Percentiles rank a stretch among this genome's conserved stretches.
Evolutionary conservation across 2,888 invertebrate genomes (phyloP).

Genomic region (Tenthredo livida): DNA sequence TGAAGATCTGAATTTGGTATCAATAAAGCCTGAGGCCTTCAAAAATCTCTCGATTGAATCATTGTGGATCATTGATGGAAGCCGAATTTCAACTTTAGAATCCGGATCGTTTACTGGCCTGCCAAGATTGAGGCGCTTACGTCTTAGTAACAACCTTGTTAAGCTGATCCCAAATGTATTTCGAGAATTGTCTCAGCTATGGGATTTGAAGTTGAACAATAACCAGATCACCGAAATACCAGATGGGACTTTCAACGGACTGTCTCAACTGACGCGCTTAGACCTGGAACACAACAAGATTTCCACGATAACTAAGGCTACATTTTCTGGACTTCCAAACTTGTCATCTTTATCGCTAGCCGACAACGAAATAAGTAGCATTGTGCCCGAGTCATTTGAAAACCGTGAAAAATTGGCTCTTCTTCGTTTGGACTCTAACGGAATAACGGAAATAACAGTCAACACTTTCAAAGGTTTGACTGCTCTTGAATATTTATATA

Average conservation of each 20-base stretch:
- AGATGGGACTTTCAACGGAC: conserved; percentile 18
- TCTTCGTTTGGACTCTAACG: conserved; percentile 76
- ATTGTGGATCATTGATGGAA: background rate
- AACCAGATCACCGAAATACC: conserved; percentile 3
- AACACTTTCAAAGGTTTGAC: conserved; percentile 1
- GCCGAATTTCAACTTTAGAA: background rate
- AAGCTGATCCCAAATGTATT: background rate
- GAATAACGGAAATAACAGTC: conserved; percentile 68
- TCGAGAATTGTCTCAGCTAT: background rate
- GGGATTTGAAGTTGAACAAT: background rate
- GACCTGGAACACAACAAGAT: background rate
- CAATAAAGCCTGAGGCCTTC: conserved; percentile 21
- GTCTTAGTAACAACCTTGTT: background rate
- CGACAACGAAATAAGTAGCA: conserved; percentile 73
- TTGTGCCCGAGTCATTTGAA: conserved; percentile 74
- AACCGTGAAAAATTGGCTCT: conserved; percentile 70
- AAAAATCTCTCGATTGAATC: background rate
- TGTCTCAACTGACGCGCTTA: background rate
- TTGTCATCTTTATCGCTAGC: too few relatives aligned
- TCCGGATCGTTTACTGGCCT: conserved; percentile 4
- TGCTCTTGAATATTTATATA: background rate
- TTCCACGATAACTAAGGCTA: conserved; percentile 65
- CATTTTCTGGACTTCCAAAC: conserved; percentile 57
- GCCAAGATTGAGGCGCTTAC: background rate
- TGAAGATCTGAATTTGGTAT: too few relatives aligned